Conservation (phyloP, 2,113 vertebrate species). For the Nothobranchius furzeri region DNA sequence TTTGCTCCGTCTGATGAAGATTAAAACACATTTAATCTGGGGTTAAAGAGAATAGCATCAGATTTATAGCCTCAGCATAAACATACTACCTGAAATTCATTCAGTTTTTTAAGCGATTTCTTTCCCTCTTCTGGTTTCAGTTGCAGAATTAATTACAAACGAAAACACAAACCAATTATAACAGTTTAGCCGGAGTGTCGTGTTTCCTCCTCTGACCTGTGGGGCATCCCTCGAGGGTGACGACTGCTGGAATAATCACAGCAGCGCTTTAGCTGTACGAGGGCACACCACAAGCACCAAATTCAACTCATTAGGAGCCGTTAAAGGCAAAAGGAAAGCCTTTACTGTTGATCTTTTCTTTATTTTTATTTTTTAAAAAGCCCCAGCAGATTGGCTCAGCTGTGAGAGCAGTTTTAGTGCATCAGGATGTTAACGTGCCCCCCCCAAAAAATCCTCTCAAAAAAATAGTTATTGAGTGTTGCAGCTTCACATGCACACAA, state of each 20-base stretch:
- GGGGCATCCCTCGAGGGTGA: neutral
- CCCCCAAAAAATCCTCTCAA: neutral
- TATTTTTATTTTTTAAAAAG: slow-evolving; percentile 23
- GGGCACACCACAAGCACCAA: neutral
- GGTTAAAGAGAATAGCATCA: neutral
- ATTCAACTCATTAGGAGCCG: slow-evolving; percentile 13
- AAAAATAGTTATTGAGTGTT: slow-evolving; percentile 10
- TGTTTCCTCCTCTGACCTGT: neutral
- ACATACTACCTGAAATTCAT: neutral
- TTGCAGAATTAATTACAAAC: neutral
- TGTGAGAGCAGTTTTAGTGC: neutral
- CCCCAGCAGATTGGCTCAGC: slow-evolving; percentile 11
- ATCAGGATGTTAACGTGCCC: too few species aligned
- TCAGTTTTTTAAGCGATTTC: neutral
- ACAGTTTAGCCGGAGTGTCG: neutral
- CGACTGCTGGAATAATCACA: neutral
- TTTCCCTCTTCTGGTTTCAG: neutral
- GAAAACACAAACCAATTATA: neutral
- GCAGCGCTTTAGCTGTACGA: neutral
- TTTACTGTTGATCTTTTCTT: slow-evolving; percentile 27
- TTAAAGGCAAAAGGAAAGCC: slow-evolving; percentile 4
- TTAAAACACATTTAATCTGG: too few species aligned
- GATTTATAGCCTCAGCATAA: neutral
- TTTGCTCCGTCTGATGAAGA: neutral
- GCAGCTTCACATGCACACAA: slow-evolving; percentile 20